Evolutionary conservation across 2,113 vertebrate genomes (phyloP).

Genomic region (Mohoua ochrocephala): DNA sequence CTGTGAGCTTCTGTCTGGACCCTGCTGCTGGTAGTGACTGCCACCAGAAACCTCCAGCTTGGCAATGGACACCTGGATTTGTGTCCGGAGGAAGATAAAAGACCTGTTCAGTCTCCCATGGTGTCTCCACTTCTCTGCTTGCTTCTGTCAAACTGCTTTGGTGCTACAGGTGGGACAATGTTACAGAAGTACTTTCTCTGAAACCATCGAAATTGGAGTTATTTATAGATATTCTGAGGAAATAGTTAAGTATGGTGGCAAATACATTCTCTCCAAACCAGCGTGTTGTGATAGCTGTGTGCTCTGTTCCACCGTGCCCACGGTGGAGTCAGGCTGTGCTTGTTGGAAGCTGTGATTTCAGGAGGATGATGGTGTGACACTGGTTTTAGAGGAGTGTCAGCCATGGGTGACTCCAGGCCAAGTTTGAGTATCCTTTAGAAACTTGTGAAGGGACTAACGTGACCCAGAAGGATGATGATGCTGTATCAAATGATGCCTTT

Average conservation of each 20-base stretch:
- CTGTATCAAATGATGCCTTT: not conserved
- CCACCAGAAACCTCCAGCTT: not conserved
- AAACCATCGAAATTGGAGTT: rapidly evolving
- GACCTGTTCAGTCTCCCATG: not conserved
- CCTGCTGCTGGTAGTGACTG: rapidly evolving
- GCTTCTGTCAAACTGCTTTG: not conserved
- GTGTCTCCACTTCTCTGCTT: not conserved
- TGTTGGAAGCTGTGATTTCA: not conserved
- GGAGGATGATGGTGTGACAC: not conserved
- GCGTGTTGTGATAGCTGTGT: not conserved
- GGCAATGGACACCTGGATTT: not conserved
- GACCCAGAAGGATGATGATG: not conserved
- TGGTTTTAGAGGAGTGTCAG: not conserved
- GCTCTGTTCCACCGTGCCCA: not conserved
- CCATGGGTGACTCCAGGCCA: not conserved
- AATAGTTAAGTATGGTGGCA: not conserved
- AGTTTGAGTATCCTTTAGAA: not conserved
- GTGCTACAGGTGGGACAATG: not conserved
- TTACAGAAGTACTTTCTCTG: not conserved
- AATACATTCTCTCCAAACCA: not conserved
- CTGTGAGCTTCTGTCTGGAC: not conserved
- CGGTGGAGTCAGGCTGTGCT: not conserved
- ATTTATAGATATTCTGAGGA: not conserved
- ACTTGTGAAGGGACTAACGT: not conserved
- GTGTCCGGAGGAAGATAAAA: not conserved